phyloP scores from a whole-genome alignment of 2,888 invertebrate genomes.

The Chromoteleia sp. region DNA sequence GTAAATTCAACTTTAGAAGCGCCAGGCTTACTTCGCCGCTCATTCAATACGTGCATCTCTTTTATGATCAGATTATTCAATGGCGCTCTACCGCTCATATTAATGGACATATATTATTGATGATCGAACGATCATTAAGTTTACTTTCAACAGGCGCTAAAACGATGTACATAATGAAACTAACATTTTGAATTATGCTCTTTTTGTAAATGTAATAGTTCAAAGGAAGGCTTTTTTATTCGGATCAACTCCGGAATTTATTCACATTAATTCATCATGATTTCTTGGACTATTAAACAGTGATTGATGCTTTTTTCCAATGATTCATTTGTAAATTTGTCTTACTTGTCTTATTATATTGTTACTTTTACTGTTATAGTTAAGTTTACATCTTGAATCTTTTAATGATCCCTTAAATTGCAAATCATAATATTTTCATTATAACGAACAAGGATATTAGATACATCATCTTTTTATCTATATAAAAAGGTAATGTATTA shows the following conservation, averaged over 20 bases:
- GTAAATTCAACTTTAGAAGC: constrained; percentile 66
- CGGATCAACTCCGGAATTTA: constrained; percentile 19
- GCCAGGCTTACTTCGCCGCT: constrained; percentile 18
- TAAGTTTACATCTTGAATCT: neutral
- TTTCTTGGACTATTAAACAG: neutral
- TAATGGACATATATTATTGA: constrained; percentile 59
- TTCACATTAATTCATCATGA: constrained; percentile 26
- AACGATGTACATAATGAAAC: constrained; percentile 16
- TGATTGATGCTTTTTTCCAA: constrained; percentile 15
- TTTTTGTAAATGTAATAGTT: constrained; percentile 16
- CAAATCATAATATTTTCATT: constrained; percentile 1
- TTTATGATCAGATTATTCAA: constrained; percentile 57
- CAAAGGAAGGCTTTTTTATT: constrained; percentile 2
- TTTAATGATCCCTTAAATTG: neutral
- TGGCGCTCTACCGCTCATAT: constrained; percentile 49
- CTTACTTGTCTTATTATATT: constrained; percentile 6
- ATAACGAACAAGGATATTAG: too few relatives aligned
- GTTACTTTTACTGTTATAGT: neutral
- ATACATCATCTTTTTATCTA: too few relatives aligned
- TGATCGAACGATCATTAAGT: constrained; percentile 41
- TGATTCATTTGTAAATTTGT: constrained; percentile 20
- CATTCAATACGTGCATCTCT: constrained; percentile 36
- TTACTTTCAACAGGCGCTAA: constrained; percentile 50
- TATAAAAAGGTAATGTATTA: too few relatives aligned
- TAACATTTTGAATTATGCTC: constrained; percentile 17